A percentile compares a stretch with the other conserved stretches of the same genome.
Evolutionary conservation across 2,797 vertebrate genomes (phyloP).

Genomic region (Hyperoplus lanceolatus): DNA sequence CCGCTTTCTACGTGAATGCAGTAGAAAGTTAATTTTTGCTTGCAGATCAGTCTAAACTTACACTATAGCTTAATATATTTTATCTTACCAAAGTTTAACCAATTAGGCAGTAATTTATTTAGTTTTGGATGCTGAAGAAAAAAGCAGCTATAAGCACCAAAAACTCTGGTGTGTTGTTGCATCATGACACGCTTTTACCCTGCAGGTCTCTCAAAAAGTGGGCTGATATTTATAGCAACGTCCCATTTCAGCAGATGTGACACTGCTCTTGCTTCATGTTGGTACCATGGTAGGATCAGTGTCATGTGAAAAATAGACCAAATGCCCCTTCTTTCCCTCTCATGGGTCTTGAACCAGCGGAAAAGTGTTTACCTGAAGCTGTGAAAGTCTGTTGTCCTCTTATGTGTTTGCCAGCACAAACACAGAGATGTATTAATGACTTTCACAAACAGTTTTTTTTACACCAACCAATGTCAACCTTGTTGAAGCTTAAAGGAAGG

Average conservation of each 20-base stretch:
- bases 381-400: neutral
- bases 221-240: conserved; percentile 86
- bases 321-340: neutral
- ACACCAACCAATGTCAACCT: neutral
- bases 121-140: neutral
- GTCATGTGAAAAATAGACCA: conserved; percentile 9
- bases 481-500: neutral
- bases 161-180: conserved; percentile 15
- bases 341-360: neutral
- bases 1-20: neutral
- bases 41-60: neutral
- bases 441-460: too few species aligned
- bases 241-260: conserved; percentile 81
- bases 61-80: neutral
- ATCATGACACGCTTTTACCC: conserved; percentile 29
- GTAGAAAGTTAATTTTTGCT: neutral
- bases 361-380: neutral
- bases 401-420: neutral
- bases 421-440: neutral
- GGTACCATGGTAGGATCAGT: conserved; percentile 52
- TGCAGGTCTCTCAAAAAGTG: conserved; percentile 73
- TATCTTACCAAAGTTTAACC: neutral
- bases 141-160: too few species aligned
- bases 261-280: conserved; percentile 61
- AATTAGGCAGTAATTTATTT: neutral